A percentile compares a stretch with the other conserved stretches of the same genome.
Conservation (phyloP, 1,140 invertebrate genomes). For the Trichogramma pretiosum region DNA sequence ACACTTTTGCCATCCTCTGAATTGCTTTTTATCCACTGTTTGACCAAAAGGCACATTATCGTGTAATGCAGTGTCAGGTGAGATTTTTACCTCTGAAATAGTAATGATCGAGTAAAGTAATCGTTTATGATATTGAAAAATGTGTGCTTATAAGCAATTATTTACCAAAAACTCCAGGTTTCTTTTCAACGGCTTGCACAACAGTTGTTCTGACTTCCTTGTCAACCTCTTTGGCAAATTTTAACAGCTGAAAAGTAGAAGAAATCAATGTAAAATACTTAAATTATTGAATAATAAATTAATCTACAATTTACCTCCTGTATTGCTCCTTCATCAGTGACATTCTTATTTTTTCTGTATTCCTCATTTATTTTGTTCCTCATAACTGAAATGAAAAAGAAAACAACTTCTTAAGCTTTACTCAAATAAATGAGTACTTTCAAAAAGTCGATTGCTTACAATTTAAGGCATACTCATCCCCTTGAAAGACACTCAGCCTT, state of each 20-base stretch:
- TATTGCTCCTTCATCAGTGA: slow-evolving; percentile 47
- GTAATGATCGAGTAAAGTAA: background rate
- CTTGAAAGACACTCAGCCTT: slow-evolving; percentile 51
- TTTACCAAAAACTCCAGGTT: slow-evolving; percentile 53
- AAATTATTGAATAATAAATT: slow-evolving; percentile 13
- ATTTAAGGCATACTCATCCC: slow-evolving; percentile 50
- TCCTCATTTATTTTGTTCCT: slow-evolving; percentile 58
- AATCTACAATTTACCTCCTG: slow-evolving; percentile 42
- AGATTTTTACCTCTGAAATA: slow-evolving; percentile 45
- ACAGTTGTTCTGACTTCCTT: slow-evolving; percentile 54
- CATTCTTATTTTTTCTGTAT: slow-evolving; percentile 52
- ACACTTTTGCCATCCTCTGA: background rate
- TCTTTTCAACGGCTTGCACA: slow-evolving; percentile 53
- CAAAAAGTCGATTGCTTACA: slow-evolving; percentile 24
- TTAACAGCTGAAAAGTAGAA: slow-evolving; percentile 47
- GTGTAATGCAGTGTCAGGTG: slow-evolving; percentile 45
- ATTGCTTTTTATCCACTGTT: slow-evolving; percentile 6
- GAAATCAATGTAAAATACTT: slow-evolving; percentile 6
- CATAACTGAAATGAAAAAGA: slow-evolving; percentile 30
- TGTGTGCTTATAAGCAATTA: slow-evolving; percentile 13
- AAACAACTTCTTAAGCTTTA: background rate
- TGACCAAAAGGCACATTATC: slow-evolving; percentile 46
- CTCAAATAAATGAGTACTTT: no score
- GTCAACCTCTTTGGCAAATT: slow-evolving; percentile 54
- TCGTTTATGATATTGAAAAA: background rate